Evolutionary conservation across 2,797 vertebrate genomes (phyloP).

Genomic region (Ceryle rudis): DNA sequence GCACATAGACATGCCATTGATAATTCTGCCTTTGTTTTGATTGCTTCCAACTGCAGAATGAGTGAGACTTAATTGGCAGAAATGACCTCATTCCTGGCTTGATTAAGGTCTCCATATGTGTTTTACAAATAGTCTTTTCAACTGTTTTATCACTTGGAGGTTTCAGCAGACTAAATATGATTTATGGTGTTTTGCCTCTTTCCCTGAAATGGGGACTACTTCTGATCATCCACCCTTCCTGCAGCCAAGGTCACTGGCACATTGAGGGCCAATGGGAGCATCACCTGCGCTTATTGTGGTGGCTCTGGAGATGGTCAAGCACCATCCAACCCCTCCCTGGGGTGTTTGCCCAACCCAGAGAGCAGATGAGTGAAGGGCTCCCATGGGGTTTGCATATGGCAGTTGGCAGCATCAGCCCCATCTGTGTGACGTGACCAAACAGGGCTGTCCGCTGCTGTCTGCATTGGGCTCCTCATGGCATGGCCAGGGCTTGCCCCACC

Average conservation of each 20-base stretch:
- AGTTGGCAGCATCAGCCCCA: conserved; percentile 50
- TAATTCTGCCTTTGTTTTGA: conserved; percentile 52
- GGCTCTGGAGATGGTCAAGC: neutral
- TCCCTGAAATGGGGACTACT: rapidly evolving
- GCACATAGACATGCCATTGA: conserved; percentile 34
- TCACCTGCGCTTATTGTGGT: neutral
- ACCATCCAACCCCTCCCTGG: conserved; percentile 21
- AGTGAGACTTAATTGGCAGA: conserved; percentile 45
- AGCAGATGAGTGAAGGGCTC: conserved; percentile 19
- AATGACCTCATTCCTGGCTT: conserved; percentile 59
- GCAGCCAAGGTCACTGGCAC: rapidly evolving
- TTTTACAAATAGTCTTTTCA: conserved; percentile 51
- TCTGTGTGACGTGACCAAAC: conserved; percentile 48
- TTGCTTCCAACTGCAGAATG: conserved; percentile 55
- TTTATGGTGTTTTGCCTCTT: conserved; percentile 6
- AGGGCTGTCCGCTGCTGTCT: conserved; percentile 54
- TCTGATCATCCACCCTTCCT: neutral
- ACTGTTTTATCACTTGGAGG: conserved; percentile 32
- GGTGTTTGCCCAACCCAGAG: conserved; percentile 62
- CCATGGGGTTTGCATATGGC: conserved; percentile 13
- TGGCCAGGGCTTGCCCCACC: conserved; percentile 37
- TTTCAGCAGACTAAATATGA: conserved; percentile 12
- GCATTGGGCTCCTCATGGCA: conserved; percentile 48
- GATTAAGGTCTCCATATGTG: conserved; percentile 57
- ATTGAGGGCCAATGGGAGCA: neutral